These are phyloP conservation scores for Acanthiza pusilla DNA, from an alignment of 2,797 vertebrate species.

Conservation along the genomic window DNA sequence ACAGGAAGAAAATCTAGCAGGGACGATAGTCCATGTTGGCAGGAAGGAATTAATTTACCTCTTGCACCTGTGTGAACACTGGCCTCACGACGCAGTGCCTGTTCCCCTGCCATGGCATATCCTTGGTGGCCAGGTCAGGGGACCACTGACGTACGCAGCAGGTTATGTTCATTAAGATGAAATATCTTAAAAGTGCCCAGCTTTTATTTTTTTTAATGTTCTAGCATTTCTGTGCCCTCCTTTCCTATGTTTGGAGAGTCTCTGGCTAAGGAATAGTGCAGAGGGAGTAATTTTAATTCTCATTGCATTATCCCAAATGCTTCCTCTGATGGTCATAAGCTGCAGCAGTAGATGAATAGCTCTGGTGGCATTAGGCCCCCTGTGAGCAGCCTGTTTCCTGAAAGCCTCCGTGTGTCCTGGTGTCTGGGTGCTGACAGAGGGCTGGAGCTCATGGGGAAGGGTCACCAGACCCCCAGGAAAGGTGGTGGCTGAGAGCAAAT, in stretches of 20 bases:
- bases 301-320: background rate
- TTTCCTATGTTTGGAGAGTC: background rate
- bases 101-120: background rate
- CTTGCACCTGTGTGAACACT: background rate
- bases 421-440: background rate
- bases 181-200: background rate
- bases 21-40: background rate
- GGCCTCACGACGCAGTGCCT: background rate
- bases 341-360: background rate
- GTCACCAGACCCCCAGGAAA: background rate
- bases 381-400: background rate
- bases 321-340: background rate
- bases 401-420: background rate
- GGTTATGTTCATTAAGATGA: background rate
- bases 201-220: background rate
- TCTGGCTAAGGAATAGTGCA: background rate
- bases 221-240: background rate
- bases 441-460: background rate
- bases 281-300: background rate
- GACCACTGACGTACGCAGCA: fast-evolving
- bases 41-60: background rate
- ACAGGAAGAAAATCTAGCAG: background rate
- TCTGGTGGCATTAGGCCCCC: background rate
- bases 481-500: background rate
- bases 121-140: background rate